Base-by-base conservation (phyloP, 2,113 vertebrate species). In the Hippocampus guttulatus region DNA sequence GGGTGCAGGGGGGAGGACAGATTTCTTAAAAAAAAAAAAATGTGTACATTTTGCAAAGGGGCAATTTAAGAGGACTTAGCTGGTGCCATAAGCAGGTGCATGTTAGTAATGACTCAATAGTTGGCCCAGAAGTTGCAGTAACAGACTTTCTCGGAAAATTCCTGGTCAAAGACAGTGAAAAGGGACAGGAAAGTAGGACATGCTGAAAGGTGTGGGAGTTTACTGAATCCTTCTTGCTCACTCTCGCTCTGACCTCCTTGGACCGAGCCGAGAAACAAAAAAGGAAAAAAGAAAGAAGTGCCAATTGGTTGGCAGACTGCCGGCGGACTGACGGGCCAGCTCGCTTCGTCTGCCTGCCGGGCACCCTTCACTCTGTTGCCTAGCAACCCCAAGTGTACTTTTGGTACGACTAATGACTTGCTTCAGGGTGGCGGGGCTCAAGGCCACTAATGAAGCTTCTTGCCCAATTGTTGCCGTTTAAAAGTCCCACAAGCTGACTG, bases 301-400 rank as follows among this genome's bases (percentile, higher is more conserved):
- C 85, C 87, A 85, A 88, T 90, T 90, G 81, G 85, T 85, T 85
- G 88, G 89, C 86, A 66, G 75, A 79, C 73, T 83, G 83, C 87
- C 88, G 70, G 18, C 63, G 84, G 83, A 87, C 88, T 81, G 80
- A 70, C 64, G 61, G 64, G 82, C 85, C 86, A 84, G 81, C 84
- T 71, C 77, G 80, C 71, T 78, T 77, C 45, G 74, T 55, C 74
- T 81, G 78, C 83, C 75, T 80, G 80, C 77, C 67, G 74, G 85
- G 85, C 84, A 84, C 81, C 33, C 85, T 83, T 81, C 75, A 74
- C 71, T 77, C 5, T 73, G 89, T 92, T 90, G 87, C 91, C 74
- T 84, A 82, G 91, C 91, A 92, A 92, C 91, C 81, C 80, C 83
- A 85, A 87, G 79, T 87, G 83, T 90, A 90, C 84, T 87, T 88